Evolutionary conservation across 2,888 invertebrate genomes (phyloP).

Genomic region (Cryptosula pallasiana): DNA sequence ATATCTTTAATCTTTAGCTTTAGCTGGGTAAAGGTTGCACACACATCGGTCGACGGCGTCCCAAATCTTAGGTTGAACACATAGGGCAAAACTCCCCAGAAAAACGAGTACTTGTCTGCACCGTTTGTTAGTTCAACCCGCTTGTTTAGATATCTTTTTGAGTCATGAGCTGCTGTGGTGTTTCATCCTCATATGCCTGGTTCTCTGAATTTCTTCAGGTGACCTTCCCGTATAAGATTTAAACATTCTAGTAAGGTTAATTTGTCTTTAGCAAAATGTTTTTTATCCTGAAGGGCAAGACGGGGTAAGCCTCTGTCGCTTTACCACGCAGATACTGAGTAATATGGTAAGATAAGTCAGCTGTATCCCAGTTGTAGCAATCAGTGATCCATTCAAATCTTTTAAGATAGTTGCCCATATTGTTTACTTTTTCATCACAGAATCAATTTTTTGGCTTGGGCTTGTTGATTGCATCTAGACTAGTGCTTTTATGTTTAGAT

Average conservation of each 20-base stretch:
- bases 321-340: slow-evolving; percentile 8
- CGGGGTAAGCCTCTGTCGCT: slow-evolving; percentile 22
- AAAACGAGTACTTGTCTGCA: too few species aligned
- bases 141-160: slow-evolving; percentile 3
- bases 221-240: neutral
- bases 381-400: slow-evolving; percentile 4
- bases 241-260: neutral
- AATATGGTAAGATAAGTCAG: slow-evolving; percentile 3
- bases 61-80: too few species aligned
- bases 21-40: too few species aligned
- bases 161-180: neutral
- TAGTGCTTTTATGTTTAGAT: slow-evolving; percentile 15
- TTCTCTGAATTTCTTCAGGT: slow-evolving; percentile 16
- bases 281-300: neutral
- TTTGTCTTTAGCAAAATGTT: neutral
- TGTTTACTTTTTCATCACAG: slow-evolving; percentile 9
- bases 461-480: neutral
- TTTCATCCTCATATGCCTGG: slow-evolving; percentile 7
- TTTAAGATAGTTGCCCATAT: slow-evolving; percentile 10
- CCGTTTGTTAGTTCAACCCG: neutral
- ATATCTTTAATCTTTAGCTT: too few species aligned
- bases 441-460: slow-evolving; percentile 13
- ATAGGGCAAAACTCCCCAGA: too few species aligned
- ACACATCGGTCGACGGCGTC: too few species aligned
- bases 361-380: slow-evolving; percentile 7